phyloP scores from a whole-genome alignment of 2,113 vertebrate species.

The Salvelinus alpinus region DNA sequence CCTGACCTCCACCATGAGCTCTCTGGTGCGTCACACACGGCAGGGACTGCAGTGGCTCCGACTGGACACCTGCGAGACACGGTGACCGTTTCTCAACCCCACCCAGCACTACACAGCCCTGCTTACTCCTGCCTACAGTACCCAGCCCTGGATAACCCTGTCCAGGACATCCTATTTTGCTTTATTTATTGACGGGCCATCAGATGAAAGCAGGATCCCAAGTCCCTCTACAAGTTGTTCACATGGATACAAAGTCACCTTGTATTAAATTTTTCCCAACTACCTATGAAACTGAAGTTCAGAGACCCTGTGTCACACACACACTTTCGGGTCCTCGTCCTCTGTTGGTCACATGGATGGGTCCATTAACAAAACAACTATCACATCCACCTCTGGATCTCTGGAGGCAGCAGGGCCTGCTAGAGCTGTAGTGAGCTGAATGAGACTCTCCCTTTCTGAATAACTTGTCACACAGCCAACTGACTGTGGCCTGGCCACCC shows the following conservation, averaged over 20 bases:
- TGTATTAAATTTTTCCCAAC: neutral
- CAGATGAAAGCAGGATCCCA: neutral
- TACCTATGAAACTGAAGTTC: neutral
- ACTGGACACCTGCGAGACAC: conserved; percentile 75
- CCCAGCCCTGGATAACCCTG: conserved; percentile 7
- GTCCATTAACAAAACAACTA: neutral
- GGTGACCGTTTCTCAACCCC: conserved; percentile 39
- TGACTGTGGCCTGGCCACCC: neutral
- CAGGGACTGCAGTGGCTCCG: conserved; percentile 88
- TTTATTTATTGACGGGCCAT: neutral
- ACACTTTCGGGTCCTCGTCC: neutral
- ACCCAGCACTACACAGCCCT: no score
- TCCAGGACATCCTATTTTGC: neutral
- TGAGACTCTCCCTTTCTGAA: neutral
- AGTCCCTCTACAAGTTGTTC: neutral
- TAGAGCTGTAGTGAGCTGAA: neutral
- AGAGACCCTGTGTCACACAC: neutral
- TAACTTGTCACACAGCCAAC: neutral
- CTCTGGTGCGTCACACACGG: conserved; percentile 82
- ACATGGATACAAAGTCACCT: neutral
- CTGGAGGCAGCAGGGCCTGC: neutral
- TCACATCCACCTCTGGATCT: conserved; percentile 6
- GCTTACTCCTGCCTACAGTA: neutral
- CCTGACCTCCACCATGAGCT: conserved; percentile 80
- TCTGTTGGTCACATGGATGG: neutral